Percentiles rank a stretch among this genome's conserved stretches.
Evolutionary conservation across 2,113 vertebrate species (phyloP).

Genomic region (Vimba vimba): DNA sequence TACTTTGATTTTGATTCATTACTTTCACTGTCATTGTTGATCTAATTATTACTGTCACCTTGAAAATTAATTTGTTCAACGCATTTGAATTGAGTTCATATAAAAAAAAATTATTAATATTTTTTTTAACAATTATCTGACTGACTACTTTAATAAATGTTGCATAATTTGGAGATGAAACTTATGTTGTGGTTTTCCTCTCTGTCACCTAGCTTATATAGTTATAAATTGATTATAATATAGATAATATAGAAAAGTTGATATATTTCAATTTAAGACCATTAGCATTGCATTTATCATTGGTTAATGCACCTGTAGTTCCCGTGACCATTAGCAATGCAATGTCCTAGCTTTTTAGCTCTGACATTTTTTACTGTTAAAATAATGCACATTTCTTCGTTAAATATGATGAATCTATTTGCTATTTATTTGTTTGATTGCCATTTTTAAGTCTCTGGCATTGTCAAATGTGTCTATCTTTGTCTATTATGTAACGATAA

Average conservation of each 20-base stretch:
- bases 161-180: not conserved
- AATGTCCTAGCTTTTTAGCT: not conserved
- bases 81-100: not conserved
- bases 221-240: not conserved
- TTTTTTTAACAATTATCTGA: not conserved
- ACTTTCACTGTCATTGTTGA: not conserved
- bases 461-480: not conserved
- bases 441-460: not conserved
- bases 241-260: not conserved
- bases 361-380: not conserved
- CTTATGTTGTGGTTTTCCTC: not conserved
- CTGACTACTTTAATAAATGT: conserved; percentile 3
- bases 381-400: not conserved
- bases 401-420: not conserved
- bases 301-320: not conserved
- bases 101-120: not conserved
- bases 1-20: conserved; percentile 16
- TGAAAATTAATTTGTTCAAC: not conserved
- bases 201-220: not conserved
- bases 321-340: not conserved
- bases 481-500: not conserved
- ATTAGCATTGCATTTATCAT: not conserved
- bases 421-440: not conserved
- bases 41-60: not conserved
- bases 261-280: not conserved